Evolutionary conservation across 1,140 invertebrate species (phyloP).

Genomic region (Neotoxoptera formosana): DNA sequence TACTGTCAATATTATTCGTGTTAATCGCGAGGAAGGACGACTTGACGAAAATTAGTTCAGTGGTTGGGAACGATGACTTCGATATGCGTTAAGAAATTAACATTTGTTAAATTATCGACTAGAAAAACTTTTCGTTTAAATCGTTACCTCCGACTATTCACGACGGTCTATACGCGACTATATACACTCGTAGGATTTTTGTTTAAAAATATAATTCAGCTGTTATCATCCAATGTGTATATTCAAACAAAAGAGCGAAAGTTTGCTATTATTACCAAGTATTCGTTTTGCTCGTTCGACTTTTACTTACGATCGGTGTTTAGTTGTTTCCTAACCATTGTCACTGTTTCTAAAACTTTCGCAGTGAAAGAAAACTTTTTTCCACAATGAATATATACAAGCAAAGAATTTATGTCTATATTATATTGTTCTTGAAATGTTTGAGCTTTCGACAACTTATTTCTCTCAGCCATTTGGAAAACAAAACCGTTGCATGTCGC

Average conservation of each 20-base stretch:
- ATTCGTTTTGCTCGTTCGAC: conserved; percentile 48
- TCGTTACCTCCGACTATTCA: background rate
- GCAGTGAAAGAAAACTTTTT: conserved; percentile 40
- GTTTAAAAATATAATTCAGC: conserved; percentile 43
- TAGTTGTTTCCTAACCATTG: conserved; percentile 40
- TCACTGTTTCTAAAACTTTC: conserved; percentile 48
- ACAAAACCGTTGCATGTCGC: background rate
- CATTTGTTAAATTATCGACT: conserved; percentile 4
- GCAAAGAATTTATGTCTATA: conserved; percentile 40
- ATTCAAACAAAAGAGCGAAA: conserved; percentile 48
- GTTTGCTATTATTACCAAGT: conserved; percentile 40
- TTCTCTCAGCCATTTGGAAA: background rate
- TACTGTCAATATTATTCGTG: no score
- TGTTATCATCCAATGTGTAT: conserved; percentile 22
- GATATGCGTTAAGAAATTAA: background rate
- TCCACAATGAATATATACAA: conserved; percentile 52
- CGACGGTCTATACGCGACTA: background rate
- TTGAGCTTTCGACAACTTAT: conserved; percentile 42
- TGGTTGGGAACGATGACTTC: background rate
- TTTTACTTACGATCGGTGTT: conserved; percentile 47
- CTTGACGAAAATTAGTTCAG: background rate
- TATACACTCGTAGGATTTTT: background rate
- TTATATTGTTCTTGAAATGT: conserved; percentile 56
- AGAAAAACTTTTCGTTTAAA: background rate
- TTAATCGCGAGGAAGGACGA: no score